These are phyloP conservation scores for Pelochelys cantorii DNA, from an alignment of 2,797 vertebrate genomes.

Conservation along the genomic window DNA sequence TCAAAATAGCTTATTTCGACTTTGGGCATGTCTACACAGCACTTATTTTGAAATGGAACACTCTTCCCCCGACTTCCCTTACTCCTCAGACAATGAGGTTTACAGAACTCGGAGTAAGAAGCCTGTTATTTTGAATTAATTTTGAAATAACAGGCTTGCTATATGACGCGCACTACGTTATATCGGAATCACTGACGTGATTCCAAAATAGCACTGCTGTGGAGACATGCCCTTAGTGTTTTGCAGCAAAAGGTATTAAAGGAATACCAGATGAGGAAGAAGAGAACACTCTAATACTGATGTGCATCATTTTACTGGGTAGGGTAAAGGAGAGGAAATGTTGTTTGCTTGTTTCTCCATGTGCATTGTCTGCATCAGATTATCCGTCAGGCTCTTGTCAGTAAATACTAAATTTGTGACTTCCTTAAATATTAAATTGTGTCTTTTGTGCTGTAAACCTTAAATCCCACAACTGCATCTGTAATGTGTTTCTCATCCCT, in stretches of 20 bases:
- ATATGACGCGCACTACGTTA: no score
- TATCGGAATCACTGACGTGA: no score
- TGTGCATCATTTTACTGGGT: not conserved
- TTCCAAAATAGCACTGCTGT: no score
- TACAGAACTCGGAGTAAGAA: no score
- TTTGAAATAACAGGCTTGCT: no score
- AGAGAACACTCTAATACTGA: not conserved
- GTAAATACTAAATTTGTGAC: not conserved
- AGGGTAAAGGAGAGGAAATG: not conserved
- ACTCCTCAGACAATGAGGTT: no score
- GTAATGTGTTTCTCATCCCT: not conserved
- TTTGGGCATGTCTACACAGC: no score
- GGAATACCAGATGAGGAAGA: not conserved
- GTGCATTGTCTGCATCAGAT: not conserved
- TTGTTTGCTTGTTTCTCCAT: not conserved
- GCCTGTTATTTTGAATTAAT: no score
- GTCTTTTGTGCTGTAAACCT: slow-evolving; percentile 24
- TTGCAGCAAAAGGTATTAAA: slow-evolving; percentile 45
- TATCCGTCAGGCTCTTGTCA: slow-evolving; percentile 16
- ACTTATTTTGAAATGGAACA: no score
- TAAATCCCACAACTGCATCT: slow-evolving; percentile 40
- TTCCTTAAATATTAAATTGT: slow-evolving; percentile 14
- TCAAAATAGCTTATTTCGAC: no score
- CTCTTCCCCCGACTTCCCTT: no score
- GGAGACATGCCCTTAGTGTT: not conserved